Evolutionary conservation across 2,888 invertebrate species (phyloP), one percentile per base, ranked within the genome.

Genomic region (Suillia variegata): DNA sequence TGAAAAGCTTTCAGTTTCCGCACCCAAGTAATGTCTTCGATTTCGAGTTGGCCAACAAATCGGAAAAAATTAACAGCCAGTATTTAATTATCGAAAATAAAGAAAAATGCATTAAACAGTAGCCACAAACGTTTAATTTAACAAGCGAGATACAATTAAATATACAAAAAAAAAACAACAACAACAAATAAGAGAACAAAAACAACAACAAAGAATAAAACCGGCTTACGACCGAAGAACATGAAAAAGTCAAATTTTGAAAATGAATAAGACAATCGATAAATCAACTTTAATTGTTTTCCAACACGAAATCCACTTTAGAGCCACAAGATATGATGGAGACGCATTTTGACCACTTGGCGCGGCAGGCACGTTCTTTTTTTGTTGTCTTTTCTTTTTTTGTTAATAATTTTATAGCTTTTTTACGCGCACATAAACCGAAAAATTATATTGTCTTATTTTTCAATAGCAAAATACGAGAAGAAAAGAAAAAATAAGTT

Each of bases 211-310:
- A n/a, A n/a, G n/a, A n/a, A 38, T 13, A 38, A 38, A 13, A 38
- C 38, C 38, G n/a, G 38, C 38, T 38, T n/a, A 13, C n/a, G 6
- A n/a, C n/a, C 38, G n/a, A n/a, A 8, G 6, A 38, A 38, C 38
- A 5, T 38, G 38, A 38, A 38, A 45, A 45, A 45, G 20, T 4
- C 18, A 45, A 8, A 45, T 13, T 38, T n/a, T 13, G n/a, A 38
- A 49, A 49, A 21, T 17, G 17, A 45, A 24, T 50, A 49, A 21
- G 31, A 31, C 42, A 48, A 45, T 53, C 61, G 58, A 66, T 65
- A 66, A 66, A 65, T 65, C 62, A 56, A 47, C 54, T 47, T 59
- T 63, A 61, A 66, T 66, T 66, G 58, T 61, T 59, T 57, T 58
- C 38, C 58, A 62, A 62, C 54, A 62, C 62, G 62, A 60, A 53